Percentiles rank a stretch among this genome's conserved stretches.
Evolutionary conservation across 2,797 vertebrate species (phyloP).

Genomic region (Hemibagrus guttatus): DNA sequence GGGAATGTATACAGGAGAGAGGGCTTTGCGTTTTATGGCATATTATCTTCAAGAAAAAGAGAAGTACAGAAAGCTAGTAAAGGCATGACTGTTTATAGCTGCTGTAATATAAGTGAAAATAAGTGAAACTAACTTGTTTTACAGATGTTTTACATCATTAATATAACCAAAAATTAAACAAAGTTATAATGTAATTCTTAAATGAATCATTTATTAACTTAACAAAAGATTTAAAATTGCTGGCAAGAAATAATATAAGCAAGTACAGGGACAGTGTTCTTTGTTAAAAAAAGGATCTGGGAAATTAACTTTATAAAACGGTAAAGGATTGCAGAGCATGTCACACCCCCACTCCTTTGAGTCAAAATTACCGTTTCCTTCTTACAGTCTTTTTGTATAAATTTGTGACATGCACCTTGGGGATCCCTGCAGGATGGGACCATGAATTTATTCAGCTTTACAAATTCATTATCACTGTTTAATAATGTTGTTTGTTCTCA

Average conservation of each 20-base stretch:
- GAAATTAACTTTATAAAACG: not conserved
- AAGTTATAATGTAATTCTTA: not conserved
- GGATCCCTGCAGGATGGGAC: constrained; percentile 5
- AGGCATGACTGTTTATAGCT: not conserved
- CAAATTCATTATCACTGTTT: constrained; percentile 48
- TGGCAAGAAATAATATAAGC: not conserved
- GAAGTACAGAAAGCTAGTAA: not conserved
- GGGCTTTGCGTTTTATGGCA: not conserved
- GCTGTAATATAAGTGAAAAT: not conserved
- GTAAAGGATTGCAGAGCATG: not conserved
- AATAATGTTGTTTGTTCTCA: constrained; percentile 31
- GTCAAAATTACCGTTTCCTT: constrained; percentile 2
- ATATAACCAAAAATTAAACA: not conserved
- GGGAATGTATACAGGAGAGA: not conserved
- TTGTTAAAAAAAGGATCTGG: not conserved
- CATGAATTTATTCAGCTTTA: constrained; percentile 40
- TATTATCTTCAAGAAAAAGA: not conserved
- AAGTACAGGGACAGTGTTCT: not conserved
- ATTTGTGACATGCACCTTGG: not conserved
- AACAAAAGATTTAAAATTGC: not conserved
- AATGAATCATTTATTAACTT: not conserved
- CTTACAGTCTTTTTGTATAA: not conserved
- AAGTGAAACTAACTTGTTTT: not conserved
- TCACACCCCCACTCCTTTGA: not conserved
- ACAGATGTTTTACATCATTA: not conserved